Percentiles rank a stretch among this genome's conserved stretches.
These are phyloP conservation scores for Phanerotoma sp. DNA, from an alignment of 2,888 invertebrate species.

Conservation along the genomic window DNA sequence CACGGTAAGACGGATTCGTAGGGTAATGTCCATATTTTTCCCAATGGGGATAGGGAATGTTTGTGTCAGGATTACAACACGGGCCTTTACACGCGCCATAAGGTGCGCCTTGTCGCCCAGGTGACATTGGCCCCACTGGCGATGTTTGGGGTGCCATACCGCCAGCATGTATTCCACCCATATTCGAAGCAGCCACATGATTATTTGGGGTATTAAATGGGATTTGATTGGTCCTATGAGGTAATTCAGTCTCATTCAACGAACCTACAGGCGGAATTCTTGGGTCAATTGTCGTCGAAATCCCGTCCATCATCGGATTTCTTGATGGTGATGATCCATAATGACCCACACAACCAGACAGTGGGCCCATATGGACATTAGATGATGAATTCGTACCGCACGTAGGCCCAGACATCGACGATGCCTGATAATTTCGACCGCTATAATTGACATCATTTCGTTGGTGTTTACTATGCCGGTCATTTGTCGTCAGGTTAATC, in stretches of 20 bases:
- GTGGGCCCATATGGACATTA: conserved; percentile 41
- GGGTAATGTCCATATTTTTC: conserved; percentile 46
- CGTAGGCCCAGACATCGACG: conserved; percentile 24
- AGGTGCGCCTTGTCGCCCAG: conserved; percentile 37
- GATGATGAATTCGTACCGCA: conserved; percentile 37
- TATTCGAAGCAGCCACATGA: conserved; percentile 33
- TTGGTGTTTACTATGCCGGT: conserved; percentile 41
- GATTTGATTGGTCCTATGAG: conserved; percentile 43
- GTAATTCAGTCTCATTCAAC: conserved; percentile 40
- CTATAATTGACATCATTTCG: conserved; percentile 36
- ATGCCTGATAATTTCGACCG: conserved; percentile 26
- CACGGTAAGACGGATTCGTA: conserved; percentile 43
- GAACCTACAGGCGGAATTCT: conserved; percentile 35
- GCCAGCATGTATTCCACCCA: conserved; percentile 10
- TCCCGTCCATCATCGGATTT: conserved; percentile 43
- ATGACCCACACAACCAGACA: conserved; percentile 43
- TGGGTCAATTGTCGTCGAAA: conserved; percentile 37
- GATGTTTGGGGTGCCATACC: conserved; percentile 31
- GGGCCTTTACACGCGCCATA: conserved; percentile 47
- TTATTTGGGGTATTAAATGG: conserved; percentile 38
- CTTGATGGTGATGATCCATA: conserved; percentile 40
- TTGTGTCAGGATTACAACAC: conserved; percentile 48
- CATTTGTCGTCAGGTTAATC: conserved; percentile 39
- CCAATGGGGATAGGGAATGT: conserved; percentile 47
- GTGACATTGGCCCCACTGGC: conserved; percentile 31